Base-by-base conservation (phyloP, 2,888 invertebrate species). In the Agrochola litura region DNA sequence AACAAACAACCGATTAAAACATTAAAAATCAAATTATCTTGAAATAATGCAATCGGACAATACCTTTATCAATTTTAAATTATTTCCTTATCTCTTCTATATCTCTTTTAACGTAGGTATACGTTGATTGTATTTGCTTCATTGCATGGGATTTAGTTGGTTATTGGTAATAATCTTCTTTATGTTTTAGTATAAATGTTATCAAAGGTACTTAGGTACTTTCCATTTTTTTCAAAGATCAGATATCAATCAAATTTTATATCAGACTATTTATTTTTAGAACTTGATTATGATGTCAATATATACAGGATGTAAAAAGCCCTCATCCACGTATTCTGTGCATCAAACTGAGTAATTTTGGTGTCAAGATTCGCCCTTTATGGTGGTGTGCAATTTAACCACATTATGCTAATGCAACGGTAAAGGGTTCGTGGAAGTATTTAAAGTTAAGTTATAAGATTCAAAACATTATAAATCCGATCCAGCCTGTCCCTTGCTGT, bases 21-120 rank as follows among this genome's bases (percentile, higher is more conserved):
- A 43, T 41, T 76, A 1, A 22, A 46, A 54, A 37, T 37, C 0
- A 67, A 67, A 54, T 69, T 60, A 54, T 61, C 46, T 19, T 22
- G 22, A 61, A 79, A 69, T 37, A 69, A 46, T 78, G 52, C 52
- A 78, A 54, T 37, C 30, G 6, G 10, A 5, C 8, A 16, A 52
- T 30, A 10, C 0, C 2, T 58, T 78, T 78, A 68, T 69, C 52
- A 43, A 68, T 43, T 19, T 10, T 67, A 52, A 68, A 10, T 3
- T 30, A 68, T 52, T 52, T 77, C 0, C 58, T 43, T 60, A 52
- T 52, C 52, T n/a, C n/a, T n/a, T n/a, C 14, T 52, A 1, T 25
- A 75, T 70, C 43, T 22, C 8, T 74, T 19, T 30, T 63, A 74
- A 54, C 30, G 6, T 43, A 49, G 49, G 49, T 49, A 16, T 49